Percentiles rank a stretch among this genome's conserved stretches.
Evolutionary conservation across 1,140 invertebrate species (phyloP).

Genomic region (Procambarus clarkii): DNA sequence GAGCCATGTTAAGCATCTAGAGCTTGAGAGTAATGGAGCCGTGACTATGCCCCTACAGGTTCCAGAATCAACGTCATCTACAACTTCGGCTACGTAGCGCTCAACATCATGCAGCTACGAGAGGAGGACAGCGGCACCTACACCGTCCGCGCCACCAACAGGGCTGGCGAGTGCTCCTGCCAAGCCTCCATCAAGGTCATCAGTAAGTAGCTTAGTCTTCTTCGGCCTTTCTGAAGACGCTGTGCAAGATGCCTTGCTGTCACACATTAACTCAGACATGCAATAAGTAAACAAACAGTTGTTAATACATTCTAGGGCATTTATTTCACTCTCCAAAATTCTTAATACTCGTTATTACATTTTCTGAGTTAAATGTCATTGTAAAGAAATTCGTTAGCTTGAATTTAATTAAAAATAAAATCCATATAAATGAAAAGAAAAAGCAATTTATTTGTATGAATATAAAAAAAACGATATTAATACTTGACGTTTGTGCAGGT

Average conservation of each 20-base stretch:
- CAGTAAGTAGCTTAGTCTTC: slow-evolving; percentile 45
- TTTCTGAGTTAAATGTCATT: too few relatives aligned
- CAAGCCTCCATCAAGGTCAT: slow-evolving; percentile 83
- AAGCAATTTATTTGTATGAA: neutral
- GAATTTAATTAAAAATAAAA: too few relatives aligned
- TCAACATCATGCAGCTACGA: slow-evolving; percentile 97
- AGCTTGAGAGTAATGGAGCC: neutral
- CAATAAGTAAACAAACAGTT: too few relatives aligned
- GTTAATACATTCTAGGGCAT: too few relatives aligned
- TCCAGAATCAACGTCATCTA: slow-evolving; percentile 78
- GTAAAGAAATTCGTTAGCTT: too few relatives aligned
- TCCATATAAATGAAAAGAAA: neutral
- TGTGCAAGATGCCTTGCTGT: too few relatives aligned
- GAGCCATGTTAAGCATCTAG: neutral
- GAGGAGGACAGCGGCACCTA: slow-evolving; percentile 95
- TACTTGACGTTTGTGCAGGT: slow-evolving; percentile 74
- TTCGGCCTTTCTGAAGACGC: too few relatives aligned
- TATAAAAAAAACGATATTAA: neutral
- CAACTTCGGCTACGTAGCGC: slow-evolving; percentile 90
- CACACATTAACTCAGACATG: too few relatives aligned
- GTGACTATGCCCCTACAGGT: slow-evolving; percentile 40
- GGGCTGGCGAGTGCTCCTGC: slow-evolving; percentile 90
- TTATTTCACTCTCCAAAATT: too few relatives aligned
- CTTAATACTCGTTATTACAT: too few relatives aligned
- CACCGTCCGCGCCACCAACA: slow-evolving; percentile 91